Base-by-base conservation (phyloP, 2,113 vertebrate genomes). In the Gymnobelideus leadbeateri region DNA sequence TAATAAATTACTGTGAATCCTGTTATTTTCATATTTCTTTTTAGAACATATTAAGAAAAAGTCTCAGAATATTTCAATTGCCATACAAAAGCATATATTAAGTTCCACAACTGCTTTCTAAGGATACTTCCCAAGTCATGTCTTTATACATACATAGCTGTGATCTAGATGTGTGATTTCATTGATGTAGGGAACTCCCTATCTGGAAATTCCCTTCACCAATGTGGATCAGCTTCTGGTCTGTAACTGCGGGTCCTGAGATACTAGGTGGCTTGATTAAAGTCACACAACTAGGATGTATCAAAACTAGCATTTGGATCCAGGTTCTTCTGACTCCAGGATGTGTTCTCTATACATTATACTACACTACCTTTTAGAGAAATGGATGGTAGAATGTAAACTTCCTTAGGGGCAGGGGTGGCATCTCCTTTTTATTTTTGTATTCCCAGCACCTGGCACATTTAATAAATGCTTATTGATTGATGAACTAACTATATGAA, bases 41-140 rank as follows among this genome's bases (percentile, higher is more conserved):
- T 89, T 47, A 93, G 95, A 94, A 89, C 21, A 96, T 10, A 57
- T 93, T 92, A 91, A 52, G 51, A 96, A 93, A 93, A 90, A 28
- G 28, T 25, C 51, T 95, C 93, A 24, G 91, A 90, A 93, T 8
- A 61, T 89, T 89, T 12, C 49, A 91, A 47, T 84, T 92, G 19
- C 84, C 51, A 50, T 95, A 49, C 16, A n/a, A 53, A 47, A 54
- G 8, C 52, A 43, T 51, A 24, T 10, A n/a, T 91, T 14, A 92
- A 90, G 90, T 92, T 57, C 25, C 16, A 50, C 68, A 16, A 26
- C 91, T 3, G 3, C 12, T 43, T 84, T 43, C 68, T 43, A 23
- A 84, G 68, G 43, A 43, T 84, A 21, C n/a, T 84, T 77, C 37
- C n/a, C 31, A n/a, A 77, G 16, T 77, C 31, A n/a, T n/a, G 37